Base-by-base conservation (phyloP, 2,797 vertebrate species). In the Orientallactaga sibirica region DNA sequence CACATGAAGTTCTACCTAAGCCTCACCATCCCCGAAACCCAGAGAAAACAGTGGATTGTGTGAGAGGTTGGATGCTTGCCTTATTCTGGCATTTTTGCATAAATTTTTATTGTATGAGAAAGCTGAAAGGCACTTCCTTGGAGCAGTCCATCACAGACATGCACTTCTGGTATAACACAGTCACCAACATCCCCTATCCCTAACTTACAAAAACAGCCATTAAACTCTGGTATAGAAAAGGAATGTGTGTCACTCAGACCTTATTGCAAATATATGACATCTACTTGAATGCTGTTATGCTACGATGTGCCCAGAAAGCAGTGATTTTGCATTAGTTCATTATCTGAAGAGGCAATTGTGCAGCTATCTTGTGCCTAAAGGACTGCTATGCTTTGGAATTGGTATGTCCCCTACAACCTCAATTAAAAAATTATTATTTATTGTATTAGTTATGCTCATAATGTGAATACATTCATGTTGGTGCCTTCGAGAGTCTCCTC, bases 141-240 rank as follows among this genome's bases (percentile, higher is more conserved):
- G 64, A 61, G 19, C 48, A 73, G 25, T 29, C 16, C 29, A 27
- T 37, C 10, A 4, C 2, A 19, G 66, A 58, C 52, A 62, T 1
- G 11, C 7, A 82, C 10, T 41, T 74, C 7, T 2, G 12, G 1
- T 52, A 27, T 14, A 83, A 15, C 8, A 25, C 27, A 1, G 0
- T 2, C 15, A 3, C 3, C 8, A 58, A 22, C 9, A 70, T 1
- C 43, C 3, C 27, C 19, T 14, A 22, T 4, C 29, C 20, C 1
- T 7, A 19, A 2, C 7, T 5, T 61, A 24, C 61, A 25, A 29
- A 61, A 3, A 71, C 5, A 61, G 24, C 33, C 27, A 81, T 64
- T 87, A 58, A 58, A 73, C 7, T 79, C 24, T 70, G 11, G 5
- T 18, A 41, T 2, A 9, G 16, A 22, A 76, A 29, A 37, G 37